phyloP scores from a whole-genome alignment of 2,113 vertebrate genomes.

The Tautogolabrus adspersus region DNA sequence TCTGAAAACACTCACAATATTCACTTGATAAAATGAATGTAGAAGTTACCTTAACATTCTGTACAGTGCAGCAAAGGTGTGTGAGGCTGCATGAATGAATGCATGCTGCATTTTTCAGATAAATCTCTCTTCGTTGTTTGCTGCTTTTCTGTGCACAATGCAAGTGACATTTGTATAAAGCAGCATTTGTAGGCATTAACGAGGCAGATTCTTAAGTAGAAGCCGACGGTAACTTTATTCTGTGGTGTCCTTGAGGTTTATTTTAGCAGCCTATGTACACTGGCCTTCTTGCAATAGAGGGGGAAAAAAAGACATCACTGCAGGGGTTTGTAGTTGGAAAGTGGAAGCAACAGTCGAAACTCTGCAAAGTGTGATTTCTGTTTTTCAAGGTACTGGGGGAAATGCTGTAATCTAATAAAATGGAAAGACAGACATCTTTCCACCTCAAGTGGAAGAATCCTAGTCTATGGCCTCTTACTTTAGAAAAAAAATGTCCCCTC shows the following conservation, averaged over 20 bases:
- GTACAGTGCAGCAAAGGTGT: background rate
- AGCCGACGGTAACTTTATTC: background rate
- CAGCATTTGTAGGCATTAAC: background rate
- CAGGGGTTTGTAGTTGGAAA: background rate
- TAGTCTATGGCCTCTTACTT: background rate
- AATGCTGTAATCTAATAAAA: no score
- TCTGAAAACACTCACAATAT: constrained; percentile 30
- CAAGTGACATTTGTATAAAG: constrained; percentile 7
- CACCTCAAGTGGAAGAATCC: background rate
- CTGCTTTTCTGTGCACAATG: background rate
- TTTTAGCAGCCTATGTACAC: background rate
- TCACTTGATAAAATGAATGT: constrained; percentile 21
- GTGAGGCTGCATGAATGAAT: constrained; percentile 21
- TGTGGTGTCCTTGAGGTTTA: background rate
- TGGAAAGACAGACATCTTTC: background rate
- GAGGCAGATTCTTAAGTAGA: background rate
- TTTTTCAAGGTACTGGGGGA: no score
- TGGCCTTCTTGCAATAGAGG: background rate
- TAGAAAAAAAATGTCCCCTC: background rate
- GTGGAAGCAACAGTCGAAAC: background rate
- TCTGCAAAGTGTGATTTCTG: background rate
- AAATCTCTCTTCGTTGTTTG: constrained; percentile 4
- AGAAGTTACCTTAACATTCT: constrained; percentile 7
- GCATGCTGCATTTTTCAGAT: constrained; percentile 12
- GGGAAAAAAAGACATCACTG: constrained; percentile 1